Evolutionary conservation across 2,113 vertebrate species (phyloP).

Genomic region (Gymnobelideus leadbeateri): DNA sequence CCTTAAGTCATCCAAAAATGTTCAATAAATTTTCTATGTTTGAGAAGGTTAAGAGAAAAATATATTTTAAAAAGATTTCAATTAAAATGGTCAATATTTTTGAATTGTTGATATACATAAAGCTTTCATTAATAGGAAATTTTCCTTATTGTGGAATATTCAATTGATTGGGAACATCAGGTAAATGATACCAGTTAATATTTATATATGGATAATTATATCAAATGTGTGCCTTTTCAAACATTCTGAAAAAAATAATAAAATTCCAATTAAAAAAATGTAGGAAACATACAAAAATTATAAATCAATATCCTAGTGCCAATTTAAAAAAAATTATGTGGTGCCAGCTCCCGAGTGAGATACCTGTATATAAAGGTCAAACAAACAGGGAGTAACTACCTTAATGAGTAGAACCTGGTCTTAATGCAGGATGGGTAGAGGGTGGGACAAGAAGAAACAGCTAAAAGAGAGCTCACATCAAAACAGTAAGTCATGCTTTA

Average conservation of each 20-base stretch:
- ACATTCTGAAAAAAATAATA: background rate
- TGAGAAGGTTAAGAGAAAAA: background rate
- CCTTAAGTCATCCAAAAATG: background rate
- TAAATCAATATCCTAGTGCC: background rate
- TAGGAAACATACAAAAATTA: background rate
- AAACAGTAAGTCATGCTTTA: background rate
- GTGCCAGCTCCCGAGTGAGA: background rate
- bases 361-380: background rate
- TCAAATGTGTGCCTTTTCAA: background rate
- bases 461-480: constrained; percentile 19
- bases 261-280: background rate
- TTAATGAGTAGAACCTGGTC: background rate
- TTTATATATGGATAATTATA: background rate
- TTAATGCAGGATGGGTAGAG: background rate
- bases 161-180: background rate
- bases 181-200: background rate
- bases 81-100: background rate
- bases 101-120: background rate
- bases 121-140: background rate
- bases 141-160: background rate
- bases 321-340: background rate
- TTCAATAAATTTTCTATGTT: background rate
- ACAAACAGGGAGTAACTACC: background rate
- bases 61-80: background rate
- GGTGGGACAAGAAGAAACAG: background rate